Base-by-base conservation (phyloP, 2,888 invertebrate genomes). In the Gymnoscelis rufifasciata region DNA sequence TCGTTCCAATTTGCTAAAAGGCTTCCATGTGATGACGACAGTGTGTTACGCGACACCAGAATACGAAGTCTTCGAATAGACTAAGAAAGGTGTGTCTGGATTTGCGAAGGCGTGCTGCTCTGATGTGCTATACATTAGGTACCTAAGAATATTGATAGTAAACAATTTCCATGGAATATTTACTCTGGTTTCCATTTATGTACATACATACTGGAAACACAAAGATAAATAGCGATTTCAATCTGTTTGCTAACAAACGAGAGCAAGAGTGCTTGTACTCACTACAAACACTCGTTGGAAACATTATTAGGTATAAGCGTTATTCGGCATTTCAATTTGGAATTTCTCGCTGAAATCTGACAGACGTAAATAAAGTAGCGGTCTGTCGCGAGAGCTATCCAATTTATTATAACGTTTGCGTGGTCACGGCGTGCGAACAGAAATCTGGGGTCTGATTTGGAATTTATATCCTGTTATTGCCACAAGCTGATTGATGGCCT, bases 1-100 rank as follows among this genome's bases (percentile, higher is more conserved):
- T 74, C 74, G 59, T 58, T 66, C 59, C 74, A 77, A 79, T 81
- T 75, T 78, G 67, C 69, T 78, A 77, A 78, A 81, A 77, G 75
- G 75, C 65, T 74, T 78, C 70, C 31, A 54, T 58, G 60, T 65
- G 66, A 68, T 57, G 53, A 61, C 64, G 55, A 50, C 57, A 35
- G 64, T 66, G 68, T 54, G 64, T 58, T 64, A 71, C 65, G 66
- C 66, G 79, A 74, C 73, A 71, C 68, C 59, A 59, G 53, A 59
- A 52, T 58, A 57, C 63, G 60, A 61, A 66, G 63, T 62, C 56
- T 54, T 44, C 41, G 51, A 56, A 60, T 60, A 54, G 58, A 57
- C 59, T 59, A 62, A 64, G 66, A 65, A 65, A 68, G 71, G 70
- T 62, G 68, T 59, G 70, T 39, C 60, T 49, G 56, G 56, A 62